A percentile compares a stretch with the other conserved stretches of the same genome.
These are phyloP conservation scores for Trichonephila clavipes DNA, from an alignment of 1,140 invertebrate species.

Conservation along the genomic window DNA sequence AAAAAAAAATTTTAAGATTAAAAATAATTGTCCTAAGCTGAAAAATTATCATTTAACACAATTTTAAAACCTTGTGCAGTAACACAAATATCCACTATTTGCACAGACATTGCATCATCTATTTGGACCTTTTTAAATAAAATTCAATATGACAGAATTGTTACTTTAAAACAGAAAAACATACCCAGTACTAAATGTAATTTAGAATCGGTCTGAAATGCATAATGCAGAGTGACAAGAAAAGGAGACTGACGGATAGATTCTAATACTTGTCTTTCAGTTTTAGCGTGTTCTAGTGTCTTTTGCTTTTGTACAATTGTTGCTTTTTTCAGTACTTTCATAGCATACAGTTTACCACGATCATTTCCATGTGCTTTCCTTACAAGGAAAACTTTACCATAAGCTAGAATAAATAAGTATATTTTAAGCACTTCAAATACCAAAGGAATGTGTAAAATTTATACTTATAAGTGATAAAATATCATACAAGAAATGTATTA, in stretches of 20 bases:
- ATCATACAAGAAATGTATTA: too few relatives aligned
- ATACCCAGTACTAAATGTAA: slow-evolving; percentile 95
- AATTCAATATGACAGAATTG: too few relatives aligned
- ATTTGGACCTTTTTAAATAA: too few relatives aligned
- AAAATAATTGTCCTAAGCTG: too few relatives aligned
- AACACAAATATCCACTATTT: too few relatives aligned
- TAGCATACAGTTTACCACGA: slow-evolving; percentile 92
- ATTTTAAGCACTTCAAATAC: not conserved
- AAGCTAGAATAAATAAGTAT: slow-evolving; percentile 86
- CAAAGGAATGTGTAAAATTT: too few relatives aligned
- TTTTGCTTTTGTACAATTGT: slow-evolving; percentile 95
- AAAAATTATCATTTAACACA: too few relatives aligned
- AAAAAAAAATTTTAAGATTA: too few relatives aligned
- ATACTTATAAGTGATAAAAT: not conserved
- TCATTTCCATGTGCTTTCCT: slow-evolving; percentile 89
- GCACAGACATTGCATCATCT: too few relatives aligned
- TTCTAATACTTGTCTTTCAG: slow-evolving; percentile 93
- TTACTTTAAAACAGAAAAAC: slow-evolving; percentile 78
- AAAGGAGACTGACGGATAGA: slow-evolving; percentile 93
- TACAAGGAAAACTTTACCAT: slow-evolving; percentile 96
- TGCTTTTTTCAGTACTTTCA: slow-evolving; percentile 96
- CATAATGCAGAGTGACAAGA: slow-evolving; percentile 95
- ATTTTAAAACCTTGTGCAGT: too few relatives aligned
- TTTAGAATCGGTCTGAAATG: slow-evolving; percentile 95
- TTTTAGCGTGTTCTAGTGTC: slow-evolving; percentile 95